Evolutionary conservation across 2,888 invertebrate species (phyloP), one percentile per base, ranked within the genome.

Genomic region (Cheilosia soror): DNA sequence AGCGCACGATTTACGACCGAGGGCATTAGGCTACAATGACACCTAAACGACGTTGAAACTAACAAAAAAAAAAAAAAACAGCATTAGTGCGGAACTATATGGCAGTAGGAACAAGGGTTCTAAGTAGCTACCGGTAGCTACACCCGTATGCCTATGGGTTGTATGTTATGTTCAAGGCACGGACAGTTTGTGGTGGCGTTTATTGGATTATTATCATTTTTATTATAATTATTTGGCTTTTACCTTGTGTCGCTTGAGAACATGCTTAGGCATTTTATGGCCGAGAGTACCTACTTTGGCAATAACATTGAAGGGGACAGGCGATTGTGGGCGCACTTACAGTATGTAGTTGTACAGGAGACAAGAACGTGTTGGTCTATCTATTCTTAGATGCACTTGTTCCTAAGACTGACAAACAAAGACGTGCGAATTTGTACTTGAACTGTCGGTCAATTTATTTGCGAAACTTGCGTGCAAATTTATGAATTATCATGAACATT

Each of bases 201-300:
- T 83, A 83, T 84, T 84, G 84, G 80, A 80, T 80, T 80, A 84
- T 71, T 69, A 58, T 69, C 73, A 57, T 79, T 80, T 75, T 62
- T 65, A 25, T 69, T 58, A 68, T 62, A 47, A 42, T 53, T 51
- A 69, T 69, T 51, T 37, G 63, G 25, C 60, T 76, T 65, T 47
- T 66, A 31, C 47, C 15, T 58, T 73, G 69, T 77, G 65, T 66
- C n/a, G n/a, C 13, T 63, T 47, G 55, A 6, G 13, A 27, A 44
- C 20, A 51, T n/a, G 47, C 51, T 20, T 15, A 20, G 13, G 33
- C 7, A 33, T 44, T 76, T 13, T 42, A 62, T n/a, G 13, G 44
- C n/a, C 20, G 44, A 27, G 5, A 20, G 20, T 20, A 20, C 20
- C 20, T 37, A 29, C 42, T 40, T 62, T 60, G 37, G 51, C 51